Percentiles rank a stretch among this genome's conserved stretches.
Conservation (phyloP, 2,113 vertebrate genomes). For the Calypte anna region DNA sequence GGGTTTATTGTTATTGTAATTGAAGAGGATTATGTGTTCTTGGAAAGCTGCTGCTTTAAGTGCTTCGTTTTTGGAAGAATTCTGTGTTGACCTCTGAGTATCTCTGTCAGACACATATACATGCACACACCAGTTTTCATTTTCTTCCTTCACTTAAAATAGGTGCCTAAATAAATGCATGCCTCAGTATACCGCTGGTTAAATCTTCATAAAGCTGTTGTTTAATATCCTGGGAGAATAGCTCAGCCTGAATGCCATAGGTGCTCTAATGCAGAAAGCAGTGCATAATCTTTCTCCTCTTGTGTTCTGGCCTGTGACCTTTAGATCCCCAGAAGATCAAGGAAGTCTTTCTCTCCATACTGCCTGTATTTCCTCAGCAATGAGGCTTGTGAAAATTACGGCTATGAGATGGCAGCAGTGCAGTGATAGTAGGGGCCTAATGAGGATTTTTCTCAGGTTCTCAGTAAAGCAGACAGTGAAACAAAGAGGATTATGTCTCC, state of each 20-base stretch:
- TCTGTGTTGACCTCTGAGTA: neutral
- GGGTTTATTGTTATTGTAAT: neutral
- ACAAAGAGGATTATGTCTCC: neutral
- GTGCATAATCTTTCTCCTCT: neutral
- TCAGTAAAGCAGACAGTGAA: neutral
- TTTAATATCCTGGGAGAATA: neutral
- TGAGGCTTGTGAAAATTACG: neutral
- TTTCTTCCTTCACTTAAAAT: neutral
- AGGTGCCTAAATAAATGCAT: neutral
- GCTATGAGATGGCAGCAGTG: neutral
- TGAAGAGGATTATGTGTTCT: conserved; percentile 43
- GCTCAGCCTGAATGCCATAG: neutral
- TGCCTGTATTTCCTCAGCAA: conserved; percentile 3
- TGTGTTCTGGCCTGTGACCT: conserved; percentile 20
- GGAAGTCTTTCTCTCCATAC: conserved; percentile 1
- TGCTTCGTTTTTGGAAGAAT: neutral
- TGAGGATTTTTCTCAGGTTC: neutral
- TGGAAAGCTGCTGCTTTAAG: conserved; percentile 29
- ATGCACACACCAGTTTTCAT: neutral
- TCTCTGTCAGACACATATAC: rapidly evolving
- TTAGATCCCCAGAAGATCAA: neutral
- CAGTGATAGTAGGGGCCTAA: neutral
- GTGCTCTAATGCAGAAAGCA: conserved; percentile 43
- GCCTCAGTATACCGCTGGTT: neutral
- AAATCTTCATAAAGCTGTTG: neutral